Evolutionary conservation across 2,797 vertebrate genomes (phyloP), one percentile per base, ranked within the genome.

Genomic region (Labeo calbasu): DNA sequence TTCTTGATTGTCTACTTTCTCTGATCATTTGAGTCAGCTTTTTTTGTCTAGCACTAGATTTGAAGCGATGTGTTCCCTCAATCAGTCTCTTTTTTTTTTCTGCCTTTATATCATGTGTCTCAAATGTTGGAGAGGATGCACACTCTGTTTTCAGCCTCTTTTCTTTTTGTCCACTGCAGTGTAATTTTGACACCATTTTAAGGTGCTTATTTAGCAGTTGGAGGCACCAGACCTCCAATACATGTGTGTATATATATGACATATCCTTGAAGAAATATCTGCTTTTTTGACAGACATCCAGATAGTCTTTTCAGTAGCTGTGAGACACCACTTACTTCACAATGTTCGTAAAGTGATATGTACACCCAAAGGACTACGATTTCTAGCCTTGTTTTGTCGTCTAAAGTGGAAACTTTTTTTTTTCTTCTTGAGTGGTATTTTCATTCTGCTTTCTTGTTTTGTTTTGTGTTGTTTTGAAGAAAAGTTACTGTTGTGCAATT

Each of bases 21-120:
- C 23, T 23, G 21, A 57, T 69, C 48, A 36, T 73, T 83, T 68
- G 21, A 28, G 71, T 71, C 57, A 40, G 55, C 28, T 84, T 81
- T 82, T 57, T 36, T 32, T 94, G 93, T 92, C 94, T 95, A 96
- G 95, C 96, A 96, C 96, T 96, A 93, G 94, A 94, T 95, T 73
- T 80, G 61, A 73, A 89, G 87, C 81, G 86, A 87, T 84, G 84
- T 91, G 81, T 90, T 85, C 57, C 84, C 82, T 69, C 82, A 71
- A 86, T 86, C 72, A 55, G n/a, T 69, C 63, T 36, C 8, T 36
- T 66, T 32, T 66, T 32, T 46, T 88, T 86, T 66, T 40, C 77
- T 87, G 65, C 71, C 65, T 1, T 63, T 84, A 50, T 69, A 51
- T 84, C 83, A 77, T 85, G 63, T 32, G 10, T 83, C 40, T 53